Percentiles rank a stretch among this genome's conserved stretches.
phyloP scores from a whole-genome alignment of 2,797 vertebrate species.

The Pachyuromys duprasi region DNA sequence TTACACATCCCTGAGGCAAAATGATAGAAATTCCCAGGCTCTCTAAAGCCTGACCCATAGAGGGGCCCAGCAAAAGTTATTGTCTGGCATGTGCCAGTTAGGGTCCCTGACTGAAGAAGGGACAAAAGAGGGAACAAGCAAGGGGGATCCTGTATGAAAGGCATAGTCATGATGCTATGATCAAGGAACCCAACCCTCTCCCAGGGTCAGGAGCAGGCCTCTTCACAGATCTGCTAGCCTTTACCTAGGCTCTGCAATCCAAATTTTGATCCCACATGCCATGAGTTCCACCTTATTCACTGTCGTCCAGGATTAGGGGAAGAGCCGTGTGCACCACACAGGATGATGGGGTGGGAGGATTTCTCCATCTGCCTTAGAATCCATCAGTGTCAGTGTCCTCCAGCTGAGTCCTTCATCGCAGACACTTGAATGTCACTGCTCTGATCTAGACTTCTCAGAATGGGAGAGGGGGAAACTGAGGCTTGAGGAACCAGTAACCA shows the following conservation, averaged over 20 bases:
- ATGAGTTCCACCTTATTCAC: background rate
- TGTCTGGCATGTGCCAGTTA: background rate
- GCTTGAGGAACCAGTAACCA: background rate
- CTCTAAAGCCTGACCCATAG: too few relatives aligned
- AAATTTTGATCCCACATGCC: accelerated
- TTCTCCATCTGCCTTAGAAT: background rate
- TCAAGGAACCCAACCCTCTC: background rate
- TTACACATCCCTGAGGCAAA: accelerated
- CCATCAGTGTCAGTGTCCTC: accelerated
- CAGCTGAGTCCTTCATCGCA: background rate
- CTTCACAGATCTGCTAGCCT: background rate
- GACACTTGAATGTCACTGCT: background rate
- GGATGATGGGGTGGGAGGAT: background rate
- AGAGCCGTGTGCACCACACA: background rate
- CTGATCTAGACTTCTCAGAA: background rate
- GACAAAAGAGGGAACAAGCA: too few relatives aligned
- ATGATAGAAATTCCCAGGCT: background rate
- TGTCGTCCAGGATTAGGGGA: background rate
- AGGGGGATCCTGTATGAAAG: background rate
- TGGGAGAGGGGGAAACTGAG: background rate
- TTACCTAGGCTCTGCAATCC: background rate
- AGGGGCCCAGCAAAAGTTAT: background rate
- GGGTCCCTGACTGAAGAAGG: background rate
- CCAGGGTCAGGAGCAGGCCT: background rate
- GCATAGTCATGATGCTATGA: too few relatives aligned